These are phyloP conservation scores for Ophthalmolycus amberensis DNA, from an alignment of 2,113 vertebrate species.

Conservation along the genomic window DNA sequence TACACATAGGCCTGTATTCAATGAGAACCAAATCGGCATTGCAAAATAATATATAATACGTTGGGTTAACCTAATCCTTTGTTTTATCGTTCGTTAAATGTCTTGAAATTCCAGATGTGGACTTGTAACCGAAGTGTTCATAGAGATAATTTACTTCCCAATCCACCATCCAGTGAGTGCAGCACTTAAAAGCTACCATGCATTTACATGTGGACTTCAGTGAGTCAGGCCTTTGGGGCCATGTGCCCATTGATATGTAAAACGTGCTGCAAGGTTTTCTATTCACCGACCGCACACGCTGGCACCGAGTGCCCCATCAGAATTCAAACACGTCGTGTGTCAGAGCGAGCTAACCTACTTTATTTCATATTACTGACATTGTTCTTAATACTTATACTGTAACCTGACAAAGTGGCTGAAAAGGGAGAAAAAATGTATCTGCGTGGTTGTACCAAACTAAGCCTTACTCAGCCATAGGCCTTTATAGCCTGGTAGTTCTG, in stretches of 20 bases:
- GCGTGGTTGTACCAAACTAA: background rate
- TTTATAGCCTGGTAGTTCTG: background rate
- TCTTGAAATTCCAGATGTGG: slow-evolving; percentile 4
- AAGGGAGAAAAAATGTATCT: background rate
- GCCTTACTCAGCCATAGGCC: background rate
- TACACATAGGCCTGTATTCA: slow-evolving; percentile 15
- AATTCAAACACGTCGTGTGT: slow-evolving; percentile 51
- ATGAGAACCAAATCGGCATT: slow-evolving; percentile 42
- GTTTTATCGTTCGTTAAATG: background rate
- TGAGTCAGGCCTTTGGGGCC: slow-evolving; percentile 51
- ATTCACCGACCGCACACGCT: slow-evolving; percentile 45
- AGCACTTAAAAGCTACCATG: slow-evolving; percentile 45
- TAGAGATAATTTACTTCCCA: slow-evolving; percentile 32
- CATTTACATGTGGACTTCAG: slow-evolving; percentile 63
- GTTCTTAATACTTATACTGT: background rate
- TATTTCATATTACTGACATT: background rate
- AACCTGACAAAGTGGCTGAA: background rate
- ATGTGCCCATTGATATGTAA: slow-evolving; percentile 80
- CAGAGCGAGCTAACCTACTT: slow-evolving; percentile 5
- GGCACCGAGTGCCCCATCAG: slow-evolving; percentile 42
- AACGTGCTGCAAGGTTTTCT: slow-evolving; percentile 60
- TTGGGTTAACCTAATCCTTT: background rate
- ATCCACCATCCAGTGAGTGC: slow-evolving; percentile 27
- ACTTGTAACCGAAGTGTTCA: slow-evolving; percentile 1
- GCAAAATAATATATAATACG: slow-evolving; percentile 11